phyloP scores from a whole-genome alignment of 2,797 vertebrate genomes.

The Gorsachius magnificus region DNA sequence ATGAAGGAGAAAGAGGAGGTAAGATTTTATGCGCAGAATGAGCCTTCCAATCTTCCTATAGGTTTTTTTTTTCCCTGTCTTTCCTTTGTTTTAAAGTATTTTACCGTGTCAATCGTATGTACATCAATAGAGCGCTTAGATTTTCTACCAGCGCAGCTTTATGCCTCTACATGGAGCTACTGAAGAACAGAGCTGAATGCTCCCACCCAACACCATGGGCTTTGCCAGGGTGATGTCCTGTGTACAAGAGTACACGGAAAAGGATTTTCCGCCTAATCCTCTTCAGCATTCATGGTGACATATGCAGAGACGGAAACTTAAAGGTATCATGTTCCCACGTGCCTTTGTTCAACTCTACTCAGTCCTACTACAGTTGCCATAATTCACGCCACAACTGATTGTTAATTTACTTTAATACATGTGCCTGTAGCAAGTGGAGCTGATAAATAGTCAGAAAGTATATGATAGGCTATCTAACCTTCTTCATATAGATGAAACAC shows the following conservation, averaged over 20 bases:
- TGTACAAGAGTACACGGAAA: background rate
- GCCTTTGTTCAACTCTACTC: constrained; percentile 39
- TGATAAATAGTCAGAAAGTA: constrained; percentile 61
- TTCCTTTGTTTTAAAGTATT: background rate
- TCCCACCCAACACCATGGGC: background rate
- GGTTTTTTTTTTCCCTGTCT: background rate
- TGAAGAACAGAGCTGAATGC: background rate
- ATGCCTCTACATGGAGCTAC: background rate
- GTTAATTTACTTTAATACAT: constrained; percentile 67
- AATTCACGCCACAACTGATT: constrained; percentile 71
- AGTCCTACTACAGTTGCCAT: constrained; percentile 56
- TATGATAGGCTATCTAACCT: constrained; percentile 50
- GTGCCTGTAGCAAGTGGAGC: constrained; percentile 46
- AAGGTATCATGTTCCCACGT: constrained; percentile 28
- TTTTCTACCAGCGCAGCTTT: background rate
- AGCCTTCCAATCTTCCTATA: background rate
- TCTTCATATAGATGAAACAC: constrained; percentile 60
- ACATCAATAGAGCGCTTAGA: background rate
- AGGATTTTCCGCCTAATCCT: constrained; percentile 34
- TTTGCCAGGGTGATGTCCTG: background rate
- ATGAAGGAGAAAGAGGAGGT: background rate
- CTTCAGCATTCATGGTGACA: constrained; percentile 49
- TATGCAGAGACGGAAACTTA: constrained; percentile 48
- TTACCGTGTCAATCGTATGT: background rate
- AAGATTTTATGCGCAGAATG: background rate